Base-by-base conservation (phyloP, 1,140 invertebrate species). In the Temnothorax curvispinosus region DNA sequence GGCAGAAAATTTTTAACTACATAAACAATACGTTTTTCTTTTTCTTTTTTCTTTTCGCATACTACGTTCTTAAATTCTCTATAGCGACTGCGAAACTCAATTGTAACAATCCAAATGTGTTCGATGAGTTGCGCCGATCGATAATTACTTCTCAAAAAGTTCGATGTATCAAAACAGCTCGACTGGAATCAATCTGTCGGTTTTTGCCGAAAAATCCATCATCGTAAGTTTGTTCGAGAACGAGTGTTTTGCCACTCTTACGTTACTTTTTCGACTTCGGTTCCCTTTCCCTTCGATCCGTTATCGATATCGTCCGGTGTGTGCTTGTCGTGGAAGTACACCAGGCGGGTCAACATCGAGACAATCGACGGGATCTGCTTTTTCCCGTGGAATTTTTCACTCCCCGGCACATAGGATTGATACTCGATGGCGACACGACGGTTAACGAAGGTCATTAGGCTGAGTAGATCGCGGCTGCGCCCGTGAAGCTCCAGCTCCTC, bases 351-450 rank as follows among this genome's bases (percentile, higher is more conserved):
- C 21, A 98, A 93, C 89, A 97, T 97, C n/a, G 96, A 97, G 8
- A 97, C 96, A 52, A 98, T 96, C 87, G 96, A 97, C 13, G 97
- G 97, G 87, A 97, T 96, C 92, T 98, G 97, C 93, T 97, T 98
- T 94, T 96, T 97, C 65, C 95, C 94, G 92, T 97, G 96, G 94
- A 97, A 96, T n/a, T 93, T 94, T 47, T 96, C 92, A 87, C 96
- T 94, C 44, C 95, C 94, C 6, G 96, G 96, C 8, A 88, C 71
- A 91, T 96, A 96, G 11, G 97, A 97, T 88, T 97, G 96, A 92
- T 96, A 97, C 71, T 96, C 95, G 69, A 96, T 95, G 54, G 97
- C 96, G 44, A 97, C 97, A 78, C 95, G 94, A 5, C 95, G 94
- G 88, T 96, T 96, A 0, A 97, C 97, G 44, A 96, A 95, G 11